A percentile compares a stretch with the other conserved stretches of the same genome.
These are phyloP conservation scores for Cataglyphis livida DNA, from an alignment of 2,888 invertebrate genomes.

Conservation along the genomic window DNA sequence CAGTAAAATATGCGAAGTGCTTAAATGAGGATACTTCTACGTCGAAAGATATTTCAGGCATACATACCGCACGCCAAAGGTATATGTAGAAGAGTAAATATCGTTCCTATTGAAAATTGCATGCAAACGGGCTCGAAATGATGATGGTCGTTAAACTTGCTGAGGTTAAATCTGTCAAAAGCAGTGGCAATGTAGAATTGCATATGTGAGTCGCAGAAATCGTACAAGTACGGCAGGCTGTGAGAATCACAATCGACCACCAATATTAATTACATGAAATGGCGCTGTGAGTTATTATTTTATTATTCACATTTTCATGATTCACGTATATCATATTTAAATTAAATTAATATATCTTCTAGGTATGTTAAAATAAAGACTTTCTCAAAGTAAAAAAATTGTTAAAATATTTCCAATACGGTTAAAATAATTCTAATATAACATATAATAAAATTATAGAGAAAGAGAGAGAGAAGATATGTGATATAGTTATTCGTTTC, in stretches of 20 bases:
- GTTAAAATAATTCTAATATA: neutral
- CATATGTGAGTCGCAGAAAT: neutral
- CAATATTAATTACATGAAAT: slow-evolving; percentile 31
- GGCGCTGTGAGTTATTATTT: neutral
- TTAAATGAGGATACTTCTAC: slow-evolving; percentile 25
- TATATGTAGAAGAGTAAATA: slow-evolving; percentile 41
- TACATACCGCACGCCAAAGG: slow-evolving; percentile 21
- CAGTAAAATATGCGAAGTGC: slow-evolving; percentile 40
- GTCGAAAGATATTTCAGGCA: slow-evolving; percentile 23
- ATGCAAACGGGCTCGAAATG: slow-evolving; percentile 19
- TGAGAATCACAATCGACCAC: neutral
- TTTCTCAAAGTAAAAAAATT: neutral
- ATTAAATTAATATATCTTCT: neutral
- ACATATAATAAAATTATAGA: neutral
- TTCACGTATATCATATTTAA: neutral
- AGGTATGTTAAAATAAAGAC: neutral
- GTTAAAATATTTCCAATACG: neutral
- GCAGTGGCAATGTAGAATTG: slow-evolving; percentile 12
- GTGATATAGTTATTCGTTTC: neutral
- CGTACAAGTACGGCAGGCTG: neutral
- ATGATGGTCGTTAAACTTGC: slow-evolving; percentile 39
- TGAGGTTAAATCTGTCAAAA: slow-evolving; percentile 1
- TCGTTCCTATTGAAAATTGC: slow-evolving; percentile 46
- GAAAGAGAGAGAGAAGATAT: no score
- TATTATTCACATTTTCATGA: no score